Percentiles rank a stretch among this genome's conserved stretches.
Evolutionary conservation across 1,140 invertebrate genomes (phyloP).

Genomic region (Ladona fulva): DNA sequence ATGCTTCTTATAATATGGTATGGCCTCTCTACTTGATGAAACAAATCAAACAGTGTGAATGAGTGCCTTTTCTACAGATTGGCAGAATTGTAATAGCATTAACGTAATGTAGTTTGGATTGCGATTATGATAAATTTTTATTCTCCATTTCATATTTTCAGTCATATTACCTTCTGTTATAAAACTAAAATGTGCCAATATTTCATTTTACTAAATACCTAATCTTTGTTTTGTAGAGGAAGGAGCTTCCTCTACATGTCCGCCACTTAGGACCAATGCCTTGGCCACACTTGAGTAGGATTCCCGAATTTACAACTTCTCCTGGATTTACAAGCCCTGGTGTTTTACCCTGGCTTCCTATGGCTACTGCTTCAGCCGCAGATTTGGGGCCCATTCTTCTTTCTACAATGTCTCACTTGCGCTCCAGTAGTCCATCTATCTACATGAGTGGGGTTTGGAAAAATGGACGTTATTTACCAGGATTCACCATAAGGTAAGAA

Average conservation of each 20-base stretch:
- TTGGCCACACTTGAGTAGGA: conserved; percentile 34
- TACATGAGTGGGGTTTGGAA: conserved; percentile 58
- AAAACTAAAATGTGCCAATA: no score
- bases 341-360: conserved; percentile 50
- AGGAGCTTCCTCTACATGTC: conserved; percentile 46
- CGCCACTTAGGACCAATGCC: conserved; percentile 58
- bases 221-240: conserved; percentile 31
- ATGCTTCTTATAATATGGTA: no score
- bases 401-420: conserved; percentile 43
- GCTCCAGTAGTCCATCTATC: conserved; percentile 51
- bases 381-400: conserved; percentile 39
- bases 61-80: no score
- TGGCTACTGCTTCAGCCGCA: conserved; percentile 33
- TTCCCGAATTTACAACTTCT: conserved; percentile 19
- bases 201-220: no score
- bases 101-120: no score
- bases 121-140: no score
- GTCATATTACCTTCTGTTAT: no score
- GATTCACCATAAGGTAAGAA: conserved; percentile 49
- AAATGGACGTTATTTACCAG: conserved; percentile 47
- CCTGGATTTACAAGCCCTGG: conserved; percentile 38
- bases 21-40: no score
- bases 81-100: no score
- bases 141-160: no score
- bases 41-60: no score